Conservation (phyloP, 2,113 vertebrate genomes). For the Hemicordylus capensis region DNA sequence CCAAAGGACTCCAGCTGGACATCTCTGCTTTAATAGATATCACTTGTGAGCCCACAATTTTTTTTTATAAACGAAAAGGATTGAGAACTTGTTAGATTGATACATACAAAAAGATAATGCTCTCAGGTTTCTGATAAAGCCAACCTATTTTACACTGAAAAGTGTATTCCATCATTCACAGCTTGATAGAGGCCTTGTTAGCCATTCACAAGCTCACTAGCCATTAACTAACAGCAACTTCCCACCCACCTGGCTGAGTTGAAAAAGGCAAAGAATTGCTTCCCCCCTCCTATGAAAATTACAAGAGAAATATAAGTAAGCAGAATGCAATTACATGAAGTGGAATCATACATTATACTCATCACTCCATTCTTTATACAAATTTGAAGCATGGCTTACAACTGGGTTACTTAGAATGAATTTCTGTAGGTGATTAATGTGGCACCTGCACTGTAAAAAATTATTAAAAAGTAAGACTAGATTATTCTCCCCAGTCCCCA, state of each 20-base stretch:
- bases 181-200: not conserved
- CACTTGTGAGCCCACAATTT: not conserved
- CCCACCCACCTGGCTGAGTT: not conserved
- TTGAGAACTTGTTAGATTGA: not conserved
- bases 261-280: constrained; percentile 32
- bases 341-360: constrained; percentile 58
- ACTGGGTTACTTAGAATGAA: constrained; percentile 42
- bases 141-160: not conserved
- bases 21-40: not conserved
- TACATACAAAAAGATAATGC: not conserved
- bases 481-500: not conserved
- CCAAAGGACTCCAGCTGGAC: not conserved
- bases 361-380: constrained; percentile 56
- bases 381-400: constrained; percentile 61
- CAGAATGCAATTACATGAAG: constrained; percentile 68
- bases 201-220: constrained; percentile 5
- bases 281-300: constrained; percentile 31
- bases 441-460: not conserved
- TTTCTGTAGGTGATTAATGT: constrained; percentile 55
- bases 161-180: not conserved
- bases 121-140: not conserved
- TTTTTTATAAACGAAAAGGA: no score
- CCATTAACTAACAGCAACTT: constrained; percentile 4
- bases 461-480: not conserved
- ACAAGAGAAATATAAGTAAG: constrained; percentile 61